Evolutionary conservation across 2,113 vertebrate species (phyloP), one percentile per base, ranked within the genome.

Genomic region (Ia io): DNA sequence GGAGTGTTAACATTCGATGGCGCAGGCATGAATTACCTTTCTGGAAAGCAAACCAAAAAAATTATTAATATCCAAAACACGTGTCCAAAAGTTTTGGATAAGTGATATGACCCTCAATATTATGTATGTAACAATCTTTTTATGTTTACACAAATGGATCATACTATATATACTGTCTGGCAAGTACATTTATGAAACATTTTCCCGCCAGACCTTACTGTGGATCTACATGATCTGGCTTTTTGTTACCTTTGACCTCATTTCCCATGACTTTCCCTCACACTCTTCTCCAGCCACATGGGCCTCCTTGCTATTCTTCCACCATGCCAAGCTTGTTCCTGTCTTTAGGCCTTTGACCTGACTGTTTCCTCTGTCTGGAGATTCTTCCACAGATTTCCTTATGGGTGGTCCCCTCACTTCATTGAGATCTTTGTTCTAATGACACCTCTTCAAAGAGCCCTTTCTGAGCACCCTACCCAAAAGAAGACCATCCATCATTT

Each of bases 371-470:
- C 9, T 82, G 7, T 76, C 42, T 80, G 18, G 96, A 77, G 22
- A 37, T 67, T 89, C 20, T 91, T 87, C 30, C 16, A 32, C 5
- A 59, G 53, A 79, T 51, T 93, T 92, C 16, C 49, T 83, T 53
- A 61, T 42, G 44, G 30, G 4, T 85, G n/a, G 28, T 7, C 11
- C 32, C 5, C 22, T 77, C 23, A 42, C 23, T 84, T 93, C n/a
- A 88, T 2, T 69, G 61, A 90, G n/a, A 53, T n/a, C 37, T 90
- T 88, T 76, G 18, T 92, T 94, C 80, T 85, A 61, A 79, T 67
- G 51, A 42, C 5, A 70, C 6, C 5, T 67, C 47, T 84, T 91
- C 42, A 44, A 18, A 70, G 49, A 91, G 23, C 35, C 0, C 63
- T 78, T 90, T 2, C 32, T 89, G 59, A 79, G 10, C 14, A 44